Evolutionary conservation across 2,797 vertebrate species (phyloP), one percentile per base, ranked within the genome.

Genomic region (Balearica regulorum): DNA sequence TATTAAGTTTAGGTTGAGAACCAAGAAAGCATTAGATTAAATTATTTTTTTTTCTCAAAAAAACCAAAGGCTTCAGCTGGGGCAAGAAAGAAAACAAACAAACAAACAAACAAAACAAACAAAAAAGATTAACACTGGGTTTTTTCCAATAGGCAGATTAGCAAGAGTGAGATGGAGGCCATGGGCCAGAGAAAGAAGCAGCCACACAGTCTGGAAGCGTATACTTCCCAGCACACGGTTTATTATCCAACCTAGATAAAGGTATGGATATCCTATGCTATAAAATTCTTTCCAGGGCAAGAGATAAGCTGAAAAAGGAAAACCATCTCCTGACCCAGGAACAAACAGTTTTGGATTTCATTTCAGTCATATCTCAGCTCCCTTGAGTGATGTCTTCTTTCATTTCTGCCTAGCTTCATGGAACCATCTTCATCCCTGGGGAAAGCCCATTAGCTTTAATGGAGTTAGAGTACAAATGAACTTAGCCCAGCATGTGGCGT

Each of bases 361-460:
- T 90, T 91, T 95, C 39, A 58, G 25, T 64, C 49, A 16, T 76
- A 54, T 72, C 80, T 87, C 7, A 0, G 37, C 76, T 95, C 53
- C 58, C 57, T 54, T 78, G 69, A 58, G 71, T 54, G 84, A 87
- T 75, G 87, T 86, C 71, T 89, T 70, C 73, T 92, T 84, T 93
- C 76, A 71, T 89, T 94, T 93, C 83, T 5, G 22, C 82, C 76
- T 51, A 68, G 76, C 87, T 93, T 81, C 84, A 48, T 87, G 87
- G 68, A 85, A 28, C 76, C 21, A 41, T 76, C 73, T 78, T 53
- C 73, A 76, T 81, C 65, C 82, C 82, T 11, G 13, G 87, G 72
- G 82, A 88, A 88, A 94, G 57, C 65, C 91, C 72, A 91, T 95
- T 96, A 93, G 61, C 72, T 91, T 78, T 89, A 93, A 86, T 83